These are phyloP conservation scores for Cyrtorhinus lividipennis DNA, from an alignment of 1,140 invertebrate species.

Conservation along the genomic window DNA sequence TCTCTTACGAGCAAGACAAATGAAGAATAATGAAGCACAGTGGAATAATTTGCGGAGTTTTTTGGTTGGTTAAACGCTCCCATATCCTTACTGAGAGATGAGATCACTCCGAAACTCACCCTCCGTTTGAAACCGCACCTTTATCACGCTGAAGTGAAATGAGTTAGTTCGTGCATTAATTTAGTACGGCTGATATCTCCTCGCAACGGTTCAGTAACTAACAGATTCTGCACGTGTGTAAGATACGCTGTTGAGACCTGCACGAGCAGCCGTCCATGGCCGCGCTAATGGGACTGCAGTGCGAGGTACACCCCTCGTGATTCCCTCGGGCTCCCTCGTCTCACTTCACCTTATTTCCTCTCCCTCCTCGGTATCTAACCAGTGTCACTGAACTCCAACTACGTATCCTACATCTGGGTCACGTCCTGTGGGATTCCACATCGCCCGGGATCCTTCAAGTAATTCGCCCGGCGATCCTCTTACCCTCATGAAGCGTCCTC, in stretches of 20 bases:
- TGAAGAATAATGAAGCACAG: too few species aligned
- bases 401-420: neutral
- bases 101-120: too few species aligned
- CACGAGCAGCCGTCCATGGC: neutral
- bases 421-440: neutral
- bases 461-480: neutral
- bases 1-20: too few species aligned
- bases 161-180: too few species aligned
- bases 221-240: neutral
- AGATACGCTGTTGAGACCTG: too few species aligned
- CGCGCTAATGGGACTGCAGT: neutral
- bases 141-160: too few species aligned
- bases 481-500: neutral
- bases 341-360: neutral
- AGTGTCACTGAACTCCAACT: slow-evolving; percentile 1
- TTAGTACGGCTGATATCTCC: too few species aligned
- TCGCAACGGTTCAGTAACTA: neutral
- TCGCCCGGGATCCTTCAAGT: neutral
- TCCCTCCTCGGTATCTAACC: neutral
- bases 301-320: neutral
- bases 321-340: neutral
- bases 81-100: too few species aligned
- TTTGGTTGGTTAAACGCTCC: too few species aligned
- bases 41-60: too few species aligned
- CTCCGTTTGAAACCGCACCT: too few species aligned